Evolutionary conservation across 2,888 invertebrate genomes (phyloP).

Genomic region (Lathronympha strigana): DNA sequence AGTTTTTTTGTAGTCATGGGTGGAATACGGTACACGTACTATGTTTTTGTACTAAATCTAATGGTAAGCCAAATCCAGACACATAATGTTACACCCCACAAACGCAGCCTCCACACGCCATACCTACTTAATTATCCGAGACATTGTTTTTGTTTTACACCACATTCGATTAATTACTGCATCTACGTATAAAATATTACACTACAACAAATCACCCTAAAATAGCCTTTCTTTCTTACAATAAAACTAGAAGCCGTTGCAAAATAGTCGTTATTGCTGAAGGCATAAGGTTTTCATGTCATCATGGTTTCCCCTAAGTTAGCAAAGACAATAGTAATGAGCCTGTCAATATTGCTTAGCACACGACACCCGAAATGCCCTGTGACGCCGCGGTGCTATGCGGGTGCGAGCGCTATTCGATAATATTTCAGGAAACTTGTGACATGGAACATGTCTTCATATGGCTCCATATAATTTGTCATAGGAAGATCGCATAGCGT

Average conservation of each 20-base stretch:
- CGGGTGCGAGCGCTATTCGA: neutral
- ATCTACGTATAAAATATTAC: slow-evolving; percentile 19
- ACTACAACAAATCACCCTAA: slow-evolving; percentile 15
- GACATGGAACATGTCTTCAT: neutral
- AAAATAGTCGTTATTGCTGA: neutral
- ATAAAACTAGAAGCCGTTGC: neutral
- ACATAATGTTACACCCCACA: neutral
- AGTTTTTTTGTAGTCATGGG: too few species aligned
- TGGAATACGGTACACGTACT: too few species aligned
- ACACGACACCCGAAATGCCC: slow-evolving; percentile 58
- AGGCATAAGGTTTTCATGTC: neutral
- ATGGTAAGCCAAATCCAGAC: too few species aligned
- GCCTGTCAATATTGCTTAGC: slow-evolving; percentile 69
- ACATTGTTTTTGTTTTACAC: slow-evolving; percentile 29
- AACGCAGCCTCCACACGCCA: neutral
- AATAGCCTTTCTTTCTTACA: slow-evolving; percentile 1
- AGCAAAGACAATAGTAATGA: slow-evolving; percentile 64
- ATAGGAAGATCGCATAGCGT: too few species aligned
- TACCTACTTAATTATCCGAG: slow-evolving; percentile 26
- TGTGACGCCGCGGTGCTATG: slow-evolving; percentile 40
- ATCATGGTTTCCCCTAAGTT: slow-evolving; percentile 42
- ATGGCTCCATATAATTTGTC: neutral
- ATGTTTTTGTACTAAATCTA: too few species aligned
- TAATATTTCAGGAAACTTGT: neutral
- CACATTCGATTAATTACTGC: slow-evolving; percentile 25